Percentiles rank a stretch among this genome's conserved stretches.
These are phyloP conservation scores for Syrrhaptes paradoxus DNA, from an alignment of 2,113 vertebrate species.

Conservation along the genomic window DNA sequence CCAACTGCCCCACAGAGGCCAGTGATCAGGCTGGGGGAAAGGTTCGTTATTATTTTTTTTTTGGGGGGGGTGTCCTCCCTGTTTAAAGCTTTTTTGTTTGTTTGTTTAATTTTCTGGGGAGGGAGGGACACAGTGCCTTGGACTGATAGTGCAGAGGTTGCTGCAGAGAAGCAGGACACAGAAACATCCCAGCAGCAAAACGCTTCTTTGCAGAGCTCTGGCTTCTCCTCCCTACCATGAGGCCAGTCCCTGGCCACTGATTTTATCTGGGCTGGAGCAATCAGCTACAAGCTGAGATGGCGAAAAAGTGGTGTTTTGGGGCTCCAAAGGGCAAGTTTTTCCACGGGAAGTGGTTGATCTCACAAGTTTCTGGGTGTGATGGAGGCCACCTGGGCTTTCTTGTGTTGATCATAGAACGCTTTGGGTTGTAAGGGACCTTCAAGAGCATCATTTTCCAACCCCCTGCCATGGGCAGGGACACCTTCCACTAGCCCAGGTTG, in stretches of 20 bases:
- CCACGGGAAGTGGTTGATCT: background rate
- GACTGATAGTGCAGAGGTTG: background rate
- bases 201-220: background rate
- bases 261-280: background rate
- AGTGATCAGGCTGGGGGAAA: background rate
- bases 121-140: background rate
- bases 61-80: background rate
- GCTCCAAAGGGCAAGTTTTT: background rate
- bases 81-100: background rate
- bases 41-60: no score
- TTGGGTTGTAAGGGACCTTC: no score
- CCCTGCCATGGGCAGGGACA: no score
- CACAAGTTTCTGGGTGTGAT: background rate
- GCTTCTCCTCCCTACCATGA: background rate
- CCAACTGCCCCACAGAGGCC: background rate
- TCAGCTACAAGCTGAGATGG: background rate
- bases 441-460: no score
- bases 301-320: background rate
- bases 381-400: background rate
- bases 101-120: background rate
- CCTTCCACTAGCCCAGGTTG: no score
- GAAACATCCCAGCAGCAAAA: background rate
- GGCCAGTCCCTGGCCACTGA: background rate
- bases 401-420: rapidly evolving
- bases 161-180: background rate